Base-by-base conservation (phyloP, 2,888 invertebrate species). In the Nasonovia ribisnigri region DNA sequence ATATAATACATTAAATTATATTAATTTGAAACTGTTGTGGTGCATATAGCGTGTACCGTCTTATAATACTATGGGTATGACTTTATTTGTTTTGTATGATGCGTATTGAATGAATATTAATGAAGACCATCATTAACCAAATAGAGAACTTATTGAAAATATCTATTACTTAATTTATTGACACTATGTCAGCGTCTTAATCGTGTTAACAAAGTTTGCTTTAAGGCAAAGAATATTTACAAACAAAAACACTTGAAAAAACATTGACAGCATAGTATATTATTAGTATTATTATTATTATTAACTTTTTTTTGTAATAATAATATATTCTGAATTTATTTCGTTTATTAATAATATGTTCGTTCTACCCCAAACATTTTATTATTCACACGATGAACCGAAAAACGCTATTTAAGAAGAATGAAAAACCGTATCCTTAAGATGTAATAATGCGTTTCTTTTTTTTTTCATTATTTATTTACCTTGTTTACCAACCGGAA, bases 391-490 rank as follows among this genome's bases (percentile, higher is more conserved):
- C 16, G 1, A 51, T 48, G 48, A 48, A 48, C 48, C n/a, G n/a
- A 87, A 88, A 54, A 88, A 51, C 36, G 36, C 67, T 42, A 24
- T 88, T 88, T 51, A 36, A 36, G 77, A 36, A 51, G n/a, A 51
- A 51, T 0, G 24, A 48, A n/a, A 43, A 46, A 29, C 86, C 29
- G 24, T n/a, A 51, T 48, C 3, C 86, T 51, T 48, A 36, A 88
- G 51, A 36, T 86, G 77, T 77, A 77, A 77, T 29, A 51, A 51
- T 51, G 11, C 5, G 36, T 88, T 88, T 51, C 48, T 87, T 88
- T 77, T 77, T 60, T 36, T 88, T 88, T 54, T 54, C 36, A 42
- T 88, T 51, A 51, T 88, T 88, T 88, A 54, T 51, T 88, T 51
- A 51, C 88, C 36, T 88, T 88, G 51, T 88, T 88, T 88, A 36